Evolutionary conservation across 2,113 vertebrate species (phyloP).

Genomic region (Cyphomyrus plagiostoma): DNA sequence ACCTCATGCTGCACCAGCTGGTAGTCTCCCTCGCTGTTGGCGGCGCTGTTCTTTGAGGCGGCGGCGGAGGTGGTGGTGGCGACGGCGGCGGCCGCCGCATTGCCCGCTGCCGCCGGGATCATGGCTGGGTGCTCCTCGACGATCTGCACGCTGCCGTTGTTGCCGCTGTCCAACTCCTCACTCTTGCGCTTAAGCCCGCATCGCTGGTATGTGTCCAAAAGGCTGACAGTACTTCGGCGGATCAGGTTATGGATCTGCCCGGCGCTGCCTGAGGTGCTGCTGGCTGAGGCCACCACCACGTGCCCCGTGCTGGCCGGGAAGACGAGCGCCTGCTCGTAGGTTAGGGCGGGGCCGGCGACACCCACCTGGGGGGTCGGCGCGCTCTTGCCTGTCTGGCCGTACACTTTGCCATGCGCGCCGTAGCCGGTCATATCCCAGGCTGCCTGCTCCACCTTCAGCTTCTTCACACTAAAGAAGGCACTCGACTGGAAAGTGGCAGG

Average conservation of each 20-base stretch:
- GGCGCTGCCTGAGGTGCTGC: constrained; percentile 77
- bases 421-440: constrained; percentile 99
- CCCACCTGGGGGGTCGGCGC: constrained; percentile 74
- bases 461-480: constrained; percentile 99
- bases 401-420: constrained; percentile 93
- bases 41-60: constrained; percentile 92
- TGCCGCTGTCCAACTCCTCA: constrained; percentile 87
- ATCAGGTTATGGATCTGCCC: constrained; percentile 89
- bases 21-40: constrained; percentile 95
- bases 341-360: constrained; percentile 77
- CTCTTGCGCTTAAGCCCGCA: constrained; percentile 98
- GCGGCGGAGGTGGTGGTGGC: constrained; percentile 73
- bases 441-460: constrained; percentile 96
- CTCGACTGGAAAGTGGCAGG: constrained; percentile 96
- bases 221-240: constrained; percentile 95
- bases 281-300: constrained; percentile 87
- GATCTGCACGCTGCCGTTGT: constrained; percentile 93
- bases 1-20: constrained; percentile 97
- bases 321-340: constrained; percentile 94
- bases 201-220: constrained; percentile 98
- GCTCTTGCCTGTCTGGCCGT: constrained; percentile 89
- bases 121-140: constrained; percentile 88
- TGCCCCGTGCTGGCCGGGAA: constrained; percentile 87
- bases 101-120: constrained; percentile 87
- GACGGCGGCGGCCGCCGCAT: constrained; percentile 72